A percentile compares a stretch with the other conserved stretches of the same genome.
These are phyloP conservation scores for Drosophila histrio DNA, from an alignment of 2,888 invertebrate species.

Conservation along the genomic window DNA sequence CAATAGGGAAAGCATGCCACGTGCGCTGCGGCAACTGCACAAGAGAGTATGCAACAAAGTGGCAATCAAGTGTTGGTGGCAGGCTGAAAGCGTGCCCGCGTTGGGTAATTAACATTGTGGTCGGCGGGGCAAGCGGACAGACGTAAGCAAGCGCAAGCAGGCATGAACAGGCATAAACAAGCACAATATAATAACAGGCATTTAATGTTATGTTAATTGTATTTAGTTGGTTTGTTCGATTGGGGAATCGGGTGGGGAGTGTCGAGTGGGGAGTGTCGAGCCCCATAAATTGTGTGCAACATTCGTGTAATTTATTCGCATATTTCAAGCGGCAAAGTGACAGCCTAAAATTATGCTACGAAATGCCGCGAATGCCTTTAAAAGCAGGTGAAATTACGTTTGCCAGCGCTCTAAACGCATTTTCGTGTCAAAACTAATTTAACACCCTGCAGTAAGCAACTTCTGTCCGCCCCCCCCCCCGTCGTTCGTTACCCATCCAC, in stretches of 20 bases:
- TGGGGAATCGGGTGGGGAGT: background rate
- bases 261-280: background rate
- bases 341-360: conserved; percentile 74
- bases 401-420: conserved; percentile 69
- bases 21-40: background rate
- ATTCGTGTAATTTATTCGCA: conserved; percentile 70
- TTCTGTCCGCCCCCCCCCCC: no score
- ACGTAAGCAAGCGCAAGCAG: conserved; percentile 15
- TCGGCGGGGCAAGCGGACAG: background rate
- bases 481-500: background rate
- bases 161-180: conserved; percentile 23
- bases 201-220: conserved; percentile 76
- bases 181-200: conserved; percentile 57
- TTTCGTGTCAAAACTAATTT: conserved; percentile 81
- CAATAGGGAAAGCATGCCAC: background rate
- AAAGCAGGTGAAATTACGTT: background rate
- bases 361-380: conserved; percentile 65
- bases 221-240: conserved; percentile 35
- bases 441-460: conserved; percentile 19
- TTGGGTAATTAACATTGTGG: conserved; percentile 32
- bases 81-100: conserved; percentile 15
- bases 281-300: conserved; percentile 50
- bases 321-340: conserved; percentile 62
- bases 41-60: conserved; percentile 24
- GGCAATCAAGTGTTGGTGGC: conserved; percentile 26